A percentile compares a stretch with the other conserved stretches of the same genome.
Evolutionary conservation across 2,888 invertebrate species (phyloP).

Genomic region (Melieria picta): DNA sequence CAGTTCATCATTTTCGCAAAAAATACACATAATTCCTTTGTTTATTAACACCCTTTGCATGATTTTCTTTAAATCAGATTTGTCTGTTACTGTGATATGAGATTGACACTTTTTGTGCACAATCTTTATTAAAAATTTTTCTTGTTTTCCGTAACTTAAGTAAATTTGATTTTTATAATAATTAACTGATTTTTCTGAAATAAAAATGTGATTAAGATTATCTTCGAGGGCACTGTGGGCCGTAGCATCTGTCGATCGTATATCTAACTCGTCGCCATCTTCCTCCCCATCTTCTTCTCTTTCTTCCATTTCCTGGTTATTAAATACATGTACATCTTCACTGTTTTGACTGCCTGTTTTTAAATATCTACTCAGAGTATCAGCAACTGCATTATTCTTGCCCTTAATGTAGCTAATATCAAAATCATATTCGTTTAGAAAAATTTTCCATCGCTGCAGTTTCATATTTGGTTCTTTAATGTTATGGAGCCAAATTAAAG

Average conservation of each 20-base stretch:
- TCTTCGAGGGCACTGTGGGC: conserved; percentile 40
- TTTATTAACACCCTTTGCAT: conserved; percentile 18
- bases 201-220: conserved; percentile 11
- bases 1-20: conserved; percentile 13
- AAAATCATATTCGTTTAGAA: too few species aligned
- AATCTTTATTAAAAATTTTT: conserved; percentile 26
- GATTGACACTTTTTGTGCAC: conserved; percentile 30
- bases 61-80: conserved; percentile 7
- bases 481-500: too few species aligned
- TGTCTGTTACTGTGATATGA: conserved; percentile 7
- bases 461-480: too few species aligned
- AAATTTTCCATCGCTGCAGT: too few species aligned
- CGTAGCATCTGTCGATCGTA: conserved; percentile 15
- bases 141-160: conserved; percentile 6
- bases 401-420: too few species aligned
- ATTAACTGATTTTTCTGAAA: conserved; percentile 29
- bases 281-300: not conserved
- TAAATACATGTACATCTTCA: too few species aligned
- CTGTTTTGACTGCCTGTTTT: not conserved
- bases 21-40: conserved; percentile 15
- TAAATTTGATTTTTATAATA: conserved; percentile 34
- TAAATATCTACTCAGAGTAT: conserved; percentile 31
- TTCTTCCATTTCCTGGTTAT: not conserved
- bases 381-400: too few species aligned
- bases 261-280: conserved; percentile 45